Percentiles rank a stretch among this genome's conserved stretches.
Evolutionary conservation across 2,113 vertebrate species (phyloP).

Genomic region (Nannobrachium achirus): DNA sequence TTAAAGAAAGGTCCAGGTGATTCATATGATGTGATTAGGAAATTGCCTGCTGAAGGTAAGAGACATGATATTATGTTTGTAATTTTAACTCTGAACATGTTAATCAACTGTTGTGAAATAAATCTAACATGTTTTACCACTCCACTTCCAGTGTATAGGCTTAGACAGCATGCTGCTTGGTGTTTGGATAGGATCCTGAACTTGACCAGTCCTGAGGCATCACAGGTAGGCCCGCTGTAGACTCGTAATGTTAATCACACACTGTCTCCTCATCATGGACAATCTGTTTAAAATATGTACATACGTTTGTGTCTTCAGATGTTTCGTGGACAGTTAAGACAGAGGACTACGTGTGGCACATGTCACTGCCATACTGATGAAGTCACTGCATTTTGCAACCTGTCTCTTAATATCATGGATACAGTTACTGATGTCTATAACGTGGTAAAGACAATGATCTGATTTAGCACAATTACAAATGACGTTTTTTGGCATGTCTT

Average conservation of each 20-base stretch:
- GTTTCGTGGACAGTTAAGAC: slow-evolving; percentile 41
- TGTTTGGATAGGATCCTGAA: slow-evolving; percentile 65
- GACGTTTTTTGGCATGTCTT: no score
- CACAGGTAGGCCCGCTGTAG: slow-evolving; percentile 56
- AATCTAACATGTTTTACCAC: neutral
- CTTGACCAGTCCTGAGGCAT: slow-evolving; percentile 9
- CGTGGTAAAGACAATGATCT: slow-evolving; percentile 40
- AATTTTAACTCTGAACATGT: neutral
- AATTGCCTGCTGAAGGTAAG: slow-evolving; percentile 55
- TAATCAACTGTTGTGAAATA: neutral
- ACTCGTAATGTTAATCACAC: no score
- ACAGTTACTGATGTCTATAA: slow-evolving; percentile 12
- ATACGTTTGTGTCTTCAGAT: slow-evolving; percentile 31
- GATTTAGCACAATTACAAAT: no score
- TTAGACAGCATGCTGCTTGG: slow-evolving; percentile 70
- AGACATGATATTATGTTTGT: neutral
- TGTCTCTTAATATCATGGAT: slow-evolving; percentile 38
- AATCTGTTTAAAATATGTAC: neutral
- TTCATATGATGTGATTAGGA: slow-evolving; percentile 25
- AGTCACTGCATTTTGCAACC: slow-evolving; percentile 32
- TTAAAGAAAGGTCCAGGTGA: rapidly evolving
- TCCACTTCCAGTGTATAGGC: slow-evolving; percentile 49
- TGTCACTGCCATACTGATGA: neutral
- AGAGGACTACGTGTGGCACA: slow-evolving; percentile 30
- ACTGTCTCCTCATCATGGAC: neutral